Evolutionary conservation across 2,888 invertebrate genomes (phyloP).

Genomic region (Euproctis similis): DNA sequence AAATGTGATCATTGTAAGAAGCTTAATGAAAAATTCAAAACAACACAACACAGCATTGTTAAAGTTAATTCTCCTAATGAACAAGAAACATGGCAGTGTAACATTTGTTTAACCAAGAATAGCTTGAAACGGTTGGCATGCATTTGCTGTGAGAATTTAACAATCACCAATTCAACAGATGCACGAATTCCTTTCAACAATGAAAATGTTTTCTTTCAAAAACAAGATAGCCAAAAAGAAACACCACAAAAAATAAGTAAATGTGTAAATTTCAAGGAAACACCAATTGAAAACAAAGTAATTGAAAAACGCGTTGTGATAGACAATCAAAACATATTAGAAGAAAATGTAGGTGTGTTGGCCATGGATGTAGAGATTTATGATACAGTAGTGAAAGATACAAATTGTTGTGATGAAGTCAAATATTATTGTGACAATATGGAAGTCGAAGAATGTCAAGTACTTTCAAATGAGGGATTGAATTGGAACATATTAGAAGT

Average conservation of each 20-base stretch:
- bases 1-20: constrained; percentile 38
- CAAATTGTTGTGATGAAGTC: background rate
- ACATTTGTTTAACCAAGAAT: constrained; percentile 36
- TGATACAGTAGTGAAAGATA: background rate
- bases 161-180: constrained; percentile 6
- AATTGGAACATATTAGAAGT: constrained; percentile 1
- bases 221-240: background rate
- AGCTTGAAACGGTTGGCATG: constrained; percentile 28
- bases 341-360: background rate
- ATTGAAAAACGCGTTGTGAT: too few relatives aligned
- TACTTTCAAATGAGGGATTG: background rate
- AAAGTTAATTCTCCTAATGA: too few relatives aligned
- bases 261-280: background rate
- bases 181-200: constrained; percentile 19
- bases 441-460: constrained; percentile 27
- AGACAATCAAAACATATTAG: background rate
- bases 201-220: constrained; percentile 7
- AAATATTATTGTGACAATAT: constrained; percentile 19
- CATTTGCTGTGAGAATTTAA: constrained; percentile 36
- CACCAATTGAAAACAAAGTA: too few relatives aligned
- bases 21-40: constrained; percentile 5
- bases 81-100: constrained; percentile 35
- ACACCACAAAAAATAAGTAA: background rate
- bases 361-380: background rate
- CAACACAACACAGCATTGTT: too few relatives aligned